A percentile compares a stretch with the other conserved stretches of the same genome.
These are phyloP conservation scores for Drosophila bocki DNA, from an alignment of 1,140 invertebrate genomes.

Conservation along the genomic window DNA sequence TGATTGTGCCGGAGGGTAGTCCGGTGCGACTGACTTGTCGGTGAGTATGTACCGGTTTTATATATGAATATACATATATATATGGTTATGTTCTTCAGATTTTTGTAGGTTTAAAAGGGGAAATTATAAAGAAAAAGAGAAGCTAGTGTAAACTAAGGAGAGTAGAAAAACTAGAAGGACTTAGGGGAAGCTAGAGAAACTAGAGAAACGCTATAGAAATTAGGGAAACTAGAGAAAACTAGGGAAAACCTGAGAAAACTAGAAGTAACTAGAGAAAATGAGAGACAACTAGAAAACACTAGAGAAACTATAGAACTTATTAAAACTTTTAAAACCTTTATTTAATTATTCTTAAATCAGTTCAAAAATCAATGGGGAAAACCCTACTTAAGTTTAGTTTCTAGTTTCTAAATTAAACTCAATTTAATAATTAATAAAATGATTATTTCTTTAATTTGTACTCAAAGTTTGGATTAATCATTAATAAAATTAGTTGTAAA, in stretches of 20 bases:
- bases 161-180: background rate
- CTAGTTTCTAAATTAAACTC: background rate
- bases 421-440: background rate
- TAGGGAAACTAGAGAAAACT: too few species aligned
- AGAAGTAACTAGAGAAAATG: too few species aligned
- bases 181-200: background rate
- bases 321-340: too few species aligned
- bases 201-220: background rate
- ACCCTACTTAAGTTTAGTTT: background rate
- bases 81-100: background rate
- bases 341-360: too few species aligned
- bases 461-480: background rate
- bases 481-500: background rate
- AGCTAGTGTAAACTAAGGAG: background rate
- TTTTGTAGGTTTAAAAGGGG: background rate
- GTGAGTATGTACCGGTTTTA: conserved; percentile 64
- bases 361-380: too few species aligned
- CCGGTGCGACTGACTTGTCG: conserved; percentile 88
- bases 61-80: background rate
- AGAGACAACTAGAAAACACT: too few species aligned
- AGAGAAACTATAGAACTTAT: background rate
- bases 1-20: conserved; percentile 92
- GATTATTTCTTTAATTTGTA: background rate
- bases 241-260: too few species aligned
- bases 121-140: background rate